Evolutionary conservation across 2,797 vertebrate genomes (phyloP).

Genomic region (Melanotaenia parkinsoni): DNA sequence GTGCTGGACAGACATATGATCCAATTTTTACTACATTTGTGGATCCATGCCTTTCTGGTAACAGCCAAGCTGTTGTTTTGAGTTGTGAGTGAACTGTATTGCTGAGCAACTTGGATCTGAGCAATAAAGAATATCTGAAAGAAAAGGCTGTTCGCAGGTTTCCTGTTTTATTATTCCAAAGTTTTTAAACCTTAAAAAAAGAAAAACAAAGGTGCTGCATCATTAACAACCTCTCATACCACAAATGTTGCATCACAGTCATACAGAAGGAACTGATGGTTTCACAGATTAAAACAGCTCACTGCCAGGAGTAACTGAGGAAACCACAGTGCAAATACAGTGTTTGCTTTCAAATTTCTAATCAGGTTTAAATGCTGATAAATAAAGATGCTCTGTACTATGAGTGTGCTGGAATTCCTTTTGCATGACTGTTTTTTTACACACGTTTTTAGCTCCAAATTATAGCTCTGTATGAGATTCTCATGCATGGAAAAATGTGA

Average conservation of each 20-base stretch:
- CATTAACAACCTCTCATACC: conserved; percentile 8
- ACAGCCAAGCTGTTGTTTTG: conserved; percentile 81
- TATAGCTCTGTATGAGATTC: not conserved
- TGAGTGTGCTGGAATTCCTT: not conserved
- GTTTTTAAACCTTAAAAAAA: conserved; percentile 16
- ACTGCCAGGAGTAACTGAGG: not conserved
- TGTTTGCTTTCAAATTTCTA: not conserved
- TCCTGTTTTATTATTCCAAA: conserved; percentile 33
- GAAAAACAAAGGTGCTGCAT: not conserved
- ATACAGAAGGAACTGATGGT: not conserved
- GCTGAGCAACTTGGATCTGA: conserved; percentile 86
- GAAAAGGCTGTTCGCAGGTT: not conserved
- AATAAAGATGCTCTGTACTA: not conserved
- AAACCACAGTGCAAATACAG: not conserved
- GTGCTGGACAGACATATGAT: conserved; percentile 69
- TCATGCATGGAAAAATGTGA: conserved; percentile 1
- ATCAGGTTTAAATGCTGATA: not conserved
- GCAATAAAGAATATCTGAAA: conserved; percentile 87
- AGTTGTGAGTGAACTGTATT: conserved; percentile 86
- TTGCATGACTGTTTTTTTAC: not conserved
- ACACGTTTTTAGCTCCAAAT: not conserved
- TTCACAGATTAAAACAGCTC: not conserved
- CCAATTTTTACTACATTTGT: conserved; percentile 52
- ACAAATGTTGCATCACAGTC: not conserved
- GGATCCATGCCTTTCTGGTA: conserved; percentile 76